Evolutionary conservation across 2,113 vertebrate species (phyloP).

Genomic region (Zosterops pallidus): DNA sequence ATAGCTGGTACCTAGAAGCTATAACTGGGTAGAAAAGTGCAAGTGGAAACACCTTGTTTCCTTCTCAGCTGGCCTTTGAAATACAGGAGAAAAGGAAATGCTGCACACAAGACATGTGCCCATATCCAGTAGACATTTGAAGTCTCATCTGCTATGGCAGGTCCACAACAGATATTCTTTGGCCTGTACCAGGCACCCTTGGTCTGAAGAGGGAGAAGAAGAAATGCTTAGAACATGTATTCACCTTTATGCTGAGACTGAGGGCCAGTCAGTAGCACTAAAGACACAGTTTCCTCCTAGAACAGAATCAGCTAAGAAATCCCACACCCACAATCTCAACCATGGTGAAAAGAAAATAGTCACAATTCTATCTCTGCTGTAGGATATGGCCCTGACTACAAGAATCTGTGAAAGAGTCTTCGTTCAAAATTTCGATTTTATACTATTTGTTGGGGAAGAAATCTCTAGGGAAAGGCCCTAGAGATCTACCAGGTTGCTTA

Average conservation of each 20-base stretch:
- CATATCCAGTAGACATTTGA: background rate
- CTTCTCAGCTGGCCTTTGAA: background rate
- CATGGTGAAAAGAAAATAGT: background rate
- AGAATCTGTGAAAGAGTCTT: background rate
- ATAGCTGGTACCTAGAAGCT: background rate
- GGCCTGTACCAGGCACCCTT: background rate
- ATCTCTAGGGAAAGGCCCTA: background rate
- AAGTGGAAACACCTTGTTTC: background rate
- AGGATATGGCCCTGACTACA: background rate
- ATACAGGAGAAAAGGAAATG: background rate
- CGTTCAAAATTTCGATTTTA: background rate
- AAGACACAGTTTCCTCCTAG: background rate
- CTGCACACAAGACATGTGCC: rapidly evolving
- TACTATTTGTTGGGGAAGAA: background rate
- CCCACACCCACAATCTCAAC: background rate
- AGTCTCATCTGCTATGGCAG: background rate
- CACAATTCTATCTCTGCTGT: background rate
- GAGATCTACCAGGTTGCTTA: background rate
- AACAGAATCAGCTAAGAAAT: background rate
- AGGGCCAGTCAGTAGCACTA: background rate
- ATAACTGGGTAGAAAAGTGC: background rate
- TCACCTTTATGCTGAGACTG: background rate
- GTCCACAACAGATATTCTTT: background rate
- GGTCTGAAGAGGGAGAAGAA: background rate
- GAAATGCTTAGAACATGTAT: background rate